phyloP scores from a whole-genome alignment of 1,140 invertebrate species.

The Bradynema listronoti region DNA sequence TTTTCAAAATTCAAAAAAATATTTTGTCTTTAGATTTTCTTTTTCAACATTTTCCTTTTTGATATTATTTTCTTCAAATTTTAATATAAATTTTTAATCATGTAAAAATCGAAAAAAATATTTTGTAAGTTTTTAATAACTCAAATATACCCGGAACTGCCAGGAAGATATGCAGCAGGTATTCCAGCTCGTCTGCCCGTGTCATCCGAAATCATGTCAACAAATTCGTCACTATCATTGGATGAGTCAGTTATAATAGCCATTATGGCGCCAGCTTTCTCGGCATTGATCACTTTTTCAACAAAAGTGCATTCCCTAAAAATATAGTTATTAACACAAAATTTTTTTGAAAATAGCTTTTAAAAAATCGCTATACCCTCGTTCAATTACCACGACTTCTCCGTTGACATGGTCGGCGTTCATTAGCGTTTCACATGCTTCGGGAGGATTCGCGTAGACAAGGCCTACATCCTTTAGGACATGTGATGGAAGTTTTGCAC shows the following conservation, averaged over 20 bases:
- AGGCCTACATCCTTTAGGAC: conserved; percentile 21
- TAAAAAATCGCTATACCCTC: conserved; percentile 34
- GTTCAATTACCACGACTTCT: conserved; percentile 43
- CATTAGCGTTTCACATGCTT: conserved; percentile 39
- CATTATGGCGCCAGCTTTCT: conserved; percentile 40
- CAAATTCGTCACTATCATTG: conserved; percentile 45
- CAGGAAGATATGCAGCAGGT: conserved; percentile 45
- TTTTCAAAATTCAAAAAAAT: conserved; percentile 6
- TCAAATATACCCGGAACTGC: conserved; percentile 41
- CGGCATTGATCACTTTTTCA: conserved; percentile 44
- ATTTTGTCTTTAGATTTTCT: conserved; percentile 10
- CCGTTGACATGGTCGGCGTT: conserved; percentile 22
- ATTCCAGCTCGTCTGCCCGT: conserved; percentile 33
- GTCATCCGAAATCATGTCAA: conserved; percentile 49
- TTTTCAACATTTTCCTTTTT: not conserved
- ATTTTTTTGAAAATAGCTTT: not conserved
- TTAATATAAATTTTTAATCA: not conserved
- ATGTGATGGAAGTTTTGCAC: conserved; percentile 22
- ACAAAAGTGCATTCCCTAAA: conserved; percentile 50
- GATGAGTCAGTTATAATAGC: conserved; percentile 44
- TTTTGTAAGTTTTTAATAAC: not conserved
- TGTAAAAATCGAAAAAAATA: not conserved
- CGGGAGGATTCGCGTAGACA: conserved; percentile 39
- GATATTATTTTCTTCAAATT: not conserved
- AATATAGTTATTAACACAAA: not conserved